These are phyloP conservation scores for Ricordea florida DNA, from an alignment of 92 coral and sea anemone genomes.

Conservation along the genomic window DNA sequence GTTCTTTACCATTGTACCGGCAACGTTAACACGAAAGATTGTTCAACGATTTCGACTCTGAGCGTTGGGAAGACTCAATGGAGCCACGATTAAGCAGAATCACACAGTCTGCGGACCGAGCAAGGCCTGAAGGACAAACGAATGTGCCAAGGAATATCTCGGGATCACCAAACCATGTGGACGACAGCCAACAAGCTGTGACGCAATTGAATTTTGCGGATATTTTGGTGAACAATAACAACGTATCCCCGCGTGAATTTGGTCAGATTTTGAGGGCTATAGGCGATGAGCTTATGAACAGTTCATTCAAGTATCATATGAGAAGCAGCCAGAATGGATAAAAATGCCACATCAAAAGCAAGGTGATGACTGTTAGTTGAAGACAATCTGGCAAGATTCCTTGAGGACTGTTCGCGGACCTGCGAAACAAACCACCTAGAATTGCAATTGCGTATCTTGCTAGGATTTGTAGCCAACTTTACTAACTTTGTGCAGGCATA, in stretches of 20 bases:
- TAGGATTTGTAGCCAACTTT: constrained; percentile 12
- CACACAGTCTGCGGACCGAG: constrained; percentile 7
- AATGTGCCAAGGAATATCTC: constrained; percentile 13
- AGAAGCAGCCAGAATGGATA: constrained; percentile 39
- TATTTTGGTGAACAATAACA: constrained; percentile 70
- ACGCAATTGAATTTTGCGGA: constrained; percentile 70
- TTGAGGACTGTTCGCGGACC: neutral
- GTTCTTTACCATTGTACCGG: no score
- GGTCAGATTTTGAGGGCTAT: constrained; percentile 75
- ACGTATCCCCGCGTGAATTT: constrained; percentile 77
- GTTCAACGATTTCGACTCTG: neutral
- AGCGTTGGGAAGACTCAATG: constrained; percentile 9
- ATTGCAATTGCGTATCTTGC: constrained; percentile 3
- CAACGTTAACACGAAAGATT: no score
- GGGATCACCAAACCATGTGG: constrained; percentile 34
- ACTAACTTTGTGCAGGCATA: neutral
- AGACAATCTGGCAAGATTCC: no score
- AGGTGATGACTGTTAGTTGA: no score
- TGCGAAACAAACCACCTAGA: neutral
- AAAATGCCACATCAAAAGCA: neutral
- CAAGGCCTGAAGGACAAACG: neutral
- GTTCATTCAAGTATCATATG: neutral
- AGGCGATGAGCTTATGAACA: constrained; percentile 73
- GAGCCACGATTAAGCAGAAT: constrained; percentile 32
- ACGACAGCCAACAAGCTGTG: constrained; percentile 62